Conservation (phyloP, 1,140 invertebrate species). For the Aphaenogaster ashmeadi region DNA sequence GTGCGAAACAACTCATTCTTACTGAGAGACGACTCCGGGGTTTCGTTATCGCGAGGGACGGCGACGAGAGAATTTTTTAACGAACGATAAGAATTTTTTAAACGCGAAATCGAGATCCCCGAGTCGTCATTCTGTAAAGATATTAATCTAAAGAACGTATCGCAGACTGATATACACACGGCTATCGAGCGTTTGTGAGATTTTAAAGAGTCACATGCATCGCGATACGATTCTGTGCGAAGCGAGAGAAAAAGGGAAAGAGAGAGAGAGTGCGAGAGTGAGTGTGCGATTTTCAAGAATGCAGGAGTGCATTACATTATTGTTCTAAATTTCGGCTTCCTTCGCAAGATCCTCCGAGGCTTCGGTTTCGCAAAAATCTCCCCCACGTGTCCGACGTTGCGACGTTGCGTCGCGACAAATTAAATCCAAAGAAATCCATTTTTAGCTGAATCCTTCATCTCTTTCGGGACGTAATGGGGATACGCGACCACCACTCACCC, state of each 20-base stretch:
- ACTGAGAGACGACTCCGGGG: conserved; percentile 4
- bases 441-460: conserved; percentile 6
- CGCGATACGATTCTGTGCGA: conserved; percentile 70
- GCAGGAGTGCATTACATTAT: conserved; percentile 24
- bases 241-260: neutral
- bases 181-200: conserved; percentile 66
- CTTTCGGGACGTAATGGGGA: neutral
- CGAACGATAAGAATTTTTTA: conserved; percentile 51
- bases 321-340: conserved; percentile 50
- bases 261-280: neutral
- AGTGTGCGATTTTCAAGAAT: conserved; percentile 34
- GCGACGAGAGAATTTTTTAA: conserved; percentile 12
- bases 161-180: conserved; percentile 78
- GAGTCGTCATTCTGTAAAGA: conserved; percentile 59
- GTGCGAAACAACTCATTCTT: conserved; percentile 42
- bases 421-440: conserved; percentile 35
- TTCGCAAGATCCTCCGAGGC: conserved; percentile 32
- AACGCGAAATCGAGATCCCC: conserved; percentile 63
- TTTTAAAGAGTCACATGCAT: conserved; percentile 62
- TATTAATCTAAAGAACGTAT: conserved; percentile 69
- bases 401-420: neutral
- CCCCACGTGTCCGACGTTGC: neutral
- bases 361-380: conserved; percentile 42
- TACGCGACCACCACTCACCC: too few relatives aligned
- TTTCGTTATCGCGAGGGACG: neutral